Conservation (phyloP, 1,140 invertebrate species). For the Drosophila quadrilineata region DNA sequence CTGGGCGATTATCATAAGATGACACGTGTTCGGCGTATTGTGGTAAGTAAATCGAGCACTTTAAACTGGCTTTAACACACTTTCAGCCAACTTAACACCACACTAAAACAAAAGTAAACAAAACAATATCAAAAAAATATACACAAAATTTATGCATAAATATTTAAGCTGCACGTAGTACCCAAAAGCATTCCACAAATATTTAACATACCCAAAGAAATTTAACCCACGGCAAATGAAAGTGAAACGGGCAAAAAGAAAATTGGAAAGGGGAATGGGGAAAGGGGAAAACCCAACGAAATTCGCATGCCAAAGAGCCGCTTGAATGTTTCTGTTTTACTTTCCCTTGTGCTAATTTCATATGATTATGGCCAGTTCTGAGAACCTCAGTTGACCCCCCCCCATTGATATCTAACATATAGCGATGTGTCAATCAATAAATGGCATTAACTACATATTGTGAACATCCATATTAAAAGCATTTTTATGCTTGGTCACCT, state of each 20-base stretch:
- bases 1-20: conserved; percentile 74
- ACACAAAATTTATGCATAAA: neutral
- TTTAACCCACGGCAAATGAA: too few relatives aligned
- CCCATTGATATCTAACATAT: too few relatives aligned
- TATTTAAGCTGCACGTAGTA: conserved; percentile 10
- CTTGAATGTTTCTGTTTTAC: conserved; percentile 49
- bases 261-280: too few relatives aligned
- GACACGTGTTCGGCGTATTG: conserved; percentile 77
- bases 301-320: conserved; percentile 61
- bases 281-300: conserved; percentile 44
- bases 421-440: conserved; percentile 11
- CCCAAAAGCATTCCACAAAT: conserved; percentile 19
- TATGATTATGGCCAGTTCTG: too few relatives aligned
- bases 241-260: too few relatives aligned
- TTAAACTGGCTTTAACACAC: conserved; percentile 8
- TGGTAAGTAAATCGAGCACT: conserved; percentile 49
- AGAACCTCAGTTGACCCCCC: too few relatives aligned
- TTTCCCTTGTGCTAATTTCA: conserved; percentile 56
- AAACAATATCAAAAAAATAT: neutral
- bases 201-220: conserved; percentile 15
- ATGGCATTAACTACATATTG: neutral
- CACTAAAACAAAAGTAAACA: too few relatives aligned
- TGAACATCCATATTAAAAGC: neutral
- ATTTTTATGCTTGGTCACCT: conserved; percentile 39
- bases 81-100: conserved; percentile 26